Evolutionary conservation across 2,113 vertebrate species (phyloP), one percentile per base, ranked within the genome.

Genomic region (Corythaixoides concolor): DNA sequence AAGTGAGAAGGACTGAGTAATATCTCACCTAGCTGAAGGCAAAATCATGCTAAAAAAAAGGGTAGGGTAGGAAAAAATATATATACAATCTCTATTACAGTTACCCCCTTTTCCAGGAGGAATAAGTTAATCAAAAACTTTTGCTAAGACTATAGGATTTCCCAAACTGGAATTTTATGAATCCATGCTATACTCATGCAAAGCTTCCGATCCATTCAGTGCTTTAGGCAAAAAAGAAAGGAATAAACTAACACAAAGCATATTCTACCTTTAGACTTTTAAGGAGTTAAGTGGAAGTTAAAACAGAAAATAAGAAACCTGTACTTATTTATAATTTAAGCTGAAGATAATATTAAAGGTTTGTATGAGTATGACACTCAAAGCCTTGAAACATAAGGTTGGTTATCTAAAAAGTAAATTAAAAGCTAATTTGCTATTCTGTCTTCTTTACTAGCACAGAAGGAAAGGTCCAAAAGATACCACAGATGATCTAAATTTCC

Each of bases 391-490:
- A 90, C 3, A 35, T 23, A 49, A 84, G 39, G 35, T 67, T 94
- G 50, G 53, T 88, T 89, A 83, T 18, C 84, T 58, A 88, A 91
- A 89, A 82, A 66, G 32, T 72, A 94, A 72, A 39, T 50, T 66
- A 79, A 14, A 52, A 33, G 41, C 75, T 70, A 67, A 52, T 63
- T 73, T 93, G n/a, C 72, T 76, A 76, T 50, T 93, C 56, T 55
- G 17, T 89, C 24, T 83, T 95, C 75, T 95, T 70, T 85, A 41
- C 60, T 53, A 77, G 76, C 58, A 91, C 43, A 95, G 85, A 97
- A 92, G 27, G 30, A 95, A 90, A 87, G 35, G 69, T 86, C 90
- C 87, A 94, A 94, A 90, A 94, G 79, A 67, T 28, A 86, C 5
- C 37, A 52, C 35, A 82, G 85, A 88, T 53, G 4, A 85, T 47